Evolutionary conservation across 53 echinoderm and acorn worm species (phyloP).

Genomic region (Echinometra lucunter): DNA sequence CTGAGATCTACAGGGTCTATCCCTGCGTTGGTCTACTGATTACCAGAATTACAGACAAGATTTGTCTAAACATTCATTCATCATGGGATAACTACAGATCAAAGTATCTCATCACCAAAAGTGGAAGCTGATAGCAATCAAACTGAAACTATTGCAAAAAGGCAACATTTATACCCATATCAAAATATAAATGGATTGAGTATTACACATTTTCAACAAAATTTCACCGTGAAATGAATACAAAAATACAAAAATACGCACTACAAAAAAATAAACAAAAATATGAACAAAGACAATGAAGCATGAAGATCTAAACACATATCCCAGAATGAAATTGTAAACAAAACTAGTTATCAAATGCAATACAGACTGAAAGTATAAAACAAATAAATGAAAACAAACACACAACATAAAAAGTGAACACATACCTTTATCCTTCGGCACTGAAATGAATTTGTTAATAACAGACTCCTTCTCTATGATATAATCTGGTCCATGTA

Average conservation of each 20-base stretch:
- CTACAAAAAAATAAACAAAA: too few relatives aligned
- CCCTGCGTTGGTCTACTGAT: background rate
- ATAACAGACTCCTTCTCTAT: constrained; percentile 98
- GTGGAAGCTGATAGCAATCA: too few relatives aligned
- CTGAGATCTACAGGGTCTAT: background rate
- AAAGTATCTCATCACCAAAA: background rate
- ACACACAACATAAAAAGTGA: background rate
- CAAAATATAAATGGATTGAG: too few relatives aligned
- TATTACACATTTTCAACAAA: too few relatives aligned
- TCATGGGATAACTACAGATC: background rate
- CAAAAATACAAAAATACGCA: too few relatives aligned
- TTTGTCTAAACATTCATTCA: background rate
- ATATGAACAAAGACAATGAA: too few relatives aligned
- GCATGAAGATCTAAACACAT: too few relatives aligned
- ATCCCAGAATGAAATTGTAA: too few relatives aligned
- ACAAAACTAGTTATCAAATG: too few relatives aligned
- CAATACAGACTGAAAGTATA: background rate
- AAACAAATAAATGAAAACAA: background rate
- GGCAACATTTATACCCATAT: too few relatives aligned
- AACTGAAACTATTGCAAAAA: too few relatives aligned
- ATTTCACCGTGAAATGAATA: too few relatives aligned
- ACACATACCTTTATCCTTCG: constrained; percentile 97
- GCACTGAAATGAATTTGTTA: constrained; percentile 96
- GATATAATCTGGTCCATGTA: constrained; percentile 84
- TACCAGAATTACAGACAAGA: background rate